A percentile compares a stretch with the other conserved stretches of the same genome.
Conservation (phyloP, 2,888 invertebrate species). For the Caenorhabditis imperialis region DNA sequence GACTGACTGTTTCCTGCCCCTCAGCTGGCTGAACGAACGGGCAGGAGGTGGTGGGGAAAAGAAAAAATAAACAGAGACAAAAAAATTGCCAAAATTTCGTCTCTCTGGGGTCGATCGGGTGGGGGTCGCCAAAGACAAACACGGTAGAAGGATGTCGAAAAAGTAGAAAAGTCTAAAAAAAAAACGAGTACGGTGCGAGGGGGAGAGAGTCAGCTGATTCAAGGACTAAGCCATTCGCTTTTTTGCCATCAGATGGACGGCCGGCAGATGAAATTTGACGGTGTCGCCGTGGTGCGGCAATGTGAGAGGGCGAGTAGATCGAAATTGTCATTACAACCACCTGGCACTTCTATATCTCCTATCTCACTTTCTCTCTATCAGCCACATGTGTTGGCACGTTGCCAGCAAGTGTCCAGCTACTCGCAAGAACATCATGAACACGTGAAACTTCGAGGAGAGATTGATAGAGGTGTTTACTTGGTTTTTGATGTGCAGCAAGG, state of each 20-base stretch:
- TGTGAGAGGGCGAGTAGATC: slow-evolving; percentile 15
- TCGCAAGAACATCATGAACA: slow-evolving; percentile 21
- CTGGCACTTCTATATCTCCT: slow-evolving; percentile 16
- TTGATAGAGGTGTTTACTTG: slow-evolving; percentile 14
- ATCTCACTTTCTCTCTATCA: slow-evolving; percentile 4
- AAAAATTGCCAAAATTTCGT: slow-evolving; percentile 9
- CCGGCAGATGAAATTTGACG: neutral
- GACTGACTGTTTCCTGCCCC: neutral
- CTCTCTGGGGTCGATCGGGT: slow-evolving; percentile 20
- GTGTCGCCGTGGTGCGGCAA: neutral
- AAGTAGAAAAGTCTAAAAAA: neutral
- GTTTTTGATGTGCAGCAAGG: slow-evolving; percentile 32
- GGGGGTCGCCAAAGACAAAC: slow-evolving; percentile 35
- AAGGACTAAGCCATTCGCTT: neutral
- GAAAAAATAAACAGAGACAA: slow-evolving; percentile 10
- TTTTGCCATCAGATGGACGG: no score
- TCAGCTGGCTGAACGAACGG: slow-evolving; percentile 18
- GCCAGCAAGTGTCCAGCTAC: slow-evolving; percentile 15
- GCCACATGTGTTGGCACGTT: slow-evolving; percentile 47
- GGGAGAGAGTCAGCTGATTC: slow-evolving; percentile 10
- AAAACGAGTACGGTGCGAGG: slow-evolving; percentile 4
- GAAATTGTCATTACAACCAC: slow-evolving; percentile 54
- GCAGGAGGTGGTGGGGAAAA: neutral
- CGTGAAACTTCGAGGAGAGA: neutral
- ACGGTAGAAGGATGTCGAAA: slow-evolving; percentile 13